Evolutionary conservation across 1,140 invertebrate species (phyloP), one percentile per base, ranked within the genome.

Genomic region (Bilobella aurantiaca): DNA sequence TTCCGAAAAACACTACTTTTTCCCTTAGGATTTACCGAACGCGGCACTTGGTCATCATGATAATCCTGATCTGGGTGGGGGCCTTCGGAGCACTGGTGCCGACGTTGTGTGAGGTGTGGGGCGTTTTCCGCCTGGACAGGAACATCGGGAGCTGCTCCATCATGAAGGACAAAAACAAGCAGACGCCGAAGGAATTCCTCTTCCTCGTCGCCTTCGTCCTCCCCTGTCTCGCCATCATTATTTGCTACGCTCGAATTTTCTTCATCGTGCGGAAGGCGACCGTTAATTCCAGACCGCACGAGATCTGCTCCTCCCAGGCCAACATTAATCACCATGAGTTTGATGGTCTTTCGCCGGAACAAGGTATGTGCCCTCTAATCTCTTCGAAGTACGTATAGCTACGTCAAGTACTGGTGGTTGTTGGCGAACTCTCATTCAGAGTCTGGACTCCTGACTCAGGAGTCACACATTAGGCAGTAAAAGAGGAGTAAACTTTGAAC

Each of bases 221-320:
- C 18, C 89, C 89, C 0, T 90, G 87, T 74, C 73, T 89, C 49
- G 86, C 86, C 31, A 90, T 91, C 63, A 83, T 89, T 18, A 80
- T 88, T 70, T 91, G 88, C 74, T 91, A 91, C 72, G 86, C 88
- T 0, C 79, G 87, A 46, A 91, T 91, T 69, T 90, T 90, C 71
- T 85, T 85, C 68, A 87, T 90, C 34, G 88, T 90, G 0, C 80
- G 87, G 27, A 83, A 84, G 76, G 87, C 87, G 0, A 87, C 87
- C 0, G 76, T 81, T 21, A 86, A 85, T 67, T 85, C 85, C 28
- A 79, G 80, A 65, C 79, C 79, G 64, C 77, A 76, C 31, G 76
- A n/a, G n/a, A n/a, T 73, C 56, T 42, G 34, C 3, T 65, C 69
- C 16, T 64, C 64, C 12, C 42, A 49, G 37, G 64, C 60, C 49